Evolutionary conservation across 2,888 invertebrate genomes (phyloP), one percentile per base, ranked within the genome.

Genomic region (Acleris cristana): DNA sequence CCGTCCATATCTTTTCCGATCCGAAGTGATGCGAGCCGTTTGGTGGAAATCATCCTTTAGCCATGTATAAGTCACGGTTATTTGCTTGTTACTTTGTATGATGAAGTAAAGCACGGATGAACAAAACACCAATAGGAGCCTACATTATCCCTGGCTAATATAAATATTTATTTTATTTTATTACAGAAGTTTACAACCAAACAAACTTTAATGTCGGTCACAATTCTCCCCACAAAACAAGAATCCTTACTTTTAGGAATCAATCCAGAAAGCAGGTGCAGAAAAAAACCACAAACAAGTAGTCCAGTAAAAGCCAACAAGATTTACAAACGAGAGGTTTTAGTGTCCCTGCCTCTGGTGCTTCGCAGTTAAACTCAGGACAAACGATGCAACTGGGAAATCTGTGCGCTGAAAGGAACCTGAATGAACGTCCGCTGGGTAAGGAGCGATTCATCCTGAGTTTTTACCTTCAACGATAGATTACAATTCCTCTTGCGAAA

Each of bases 341-440:
- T 76, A 79, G 71, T 74, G 73, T 78, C 75, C 71, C 73, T 73
- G 76, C 72, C 75, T 75, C 76, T 77, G 74, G 73, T 81, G 79
- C 81, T 83, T 81, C 77, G 77, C 71, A 79, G 79, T 81, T 80
- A 81, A 82, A 82, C 77, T 74, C 77, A 71, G 76, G 78, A 84
- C 79, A 81, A 84, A 87, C 83, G 83, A 81, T 77, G 78, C 86
- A 76, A 74, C 80, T 81, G 86, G 86, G 86, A 87, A 87, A 86
- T 87, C 85, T 85, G 74, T 76, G 77, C 73, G 64, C 71, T 73
- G 70, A 80, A 75, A 77, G 76, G 64, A 55, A 30, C 59, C 54
- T 59, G 64, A 59, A 59, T 64, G 64, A 44, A 26, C 54, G 64
- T 64, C 68, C 68, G 49, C 44, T 51, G 68, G 64, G 59, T 64